Conservation (phyloP, 1,140 invertebrate genomes). For the Scylla paramamosain region DNA sequence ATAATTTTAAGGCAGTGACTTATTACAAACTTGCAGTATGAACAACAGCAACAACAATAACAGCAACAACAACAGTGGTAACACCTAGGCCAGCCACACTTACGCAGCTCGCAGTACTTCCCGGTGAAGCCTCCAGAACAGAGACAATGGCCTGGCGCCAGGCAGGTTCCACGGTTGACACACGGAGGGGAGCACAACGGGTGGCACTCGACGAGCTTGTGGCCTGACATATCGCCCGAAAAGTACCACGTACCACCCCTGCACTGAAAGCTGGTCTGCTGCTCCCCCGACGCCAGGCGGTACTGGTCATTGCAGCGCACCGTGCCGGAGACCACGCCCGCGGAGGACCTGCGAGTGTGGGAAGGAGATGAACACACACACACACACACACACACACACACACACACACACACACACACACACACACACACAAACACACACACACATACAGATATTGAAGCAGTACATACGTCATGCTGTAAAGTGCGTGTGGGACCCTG, state of each 20-base stretch:
- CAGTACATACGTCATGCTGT: neutral
- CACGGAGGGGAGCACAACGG: slow-evolving; percentile 28
- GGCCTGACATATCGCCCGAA: neutral
- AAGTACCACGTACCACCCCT: neutral
- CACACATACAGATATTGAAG: too few species aligned
- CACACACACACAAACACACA: too few species aligned
- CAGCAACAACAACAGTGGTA: too few species aligned
- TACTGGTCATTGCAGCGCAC: neutral
- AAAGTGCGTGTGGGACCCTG: neutral
- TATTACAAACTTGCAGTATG: too few species aligned
- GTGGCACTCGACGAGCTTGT: neutral
- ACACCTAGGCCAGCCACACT: neutral
- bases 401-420: too few species aligned
- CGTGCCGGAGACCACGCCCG: neutral
- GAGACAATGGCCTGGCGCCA: neutral
- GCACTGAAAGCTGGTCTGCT: neutral
- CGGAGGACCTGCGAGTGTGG: neutral
- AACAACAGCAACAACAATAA: too few species aligned
- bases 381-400: neutral
- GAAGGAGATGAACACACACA: neutral
- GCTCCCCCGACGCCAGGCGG: neutral
- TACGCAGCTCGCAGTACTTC: neutral
- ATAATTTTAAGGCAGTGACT: too few species aligned
- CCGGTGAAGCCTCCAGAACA: slow-evolving; percentile 37
- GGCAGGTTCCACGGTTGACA: slow-evolving; percentile 15